These are phyloP conservation scores for Tenthredo amoena DNA, from an alignment of 2,888 invertebrate genomes.

Conservation along the genomic window DNA sequence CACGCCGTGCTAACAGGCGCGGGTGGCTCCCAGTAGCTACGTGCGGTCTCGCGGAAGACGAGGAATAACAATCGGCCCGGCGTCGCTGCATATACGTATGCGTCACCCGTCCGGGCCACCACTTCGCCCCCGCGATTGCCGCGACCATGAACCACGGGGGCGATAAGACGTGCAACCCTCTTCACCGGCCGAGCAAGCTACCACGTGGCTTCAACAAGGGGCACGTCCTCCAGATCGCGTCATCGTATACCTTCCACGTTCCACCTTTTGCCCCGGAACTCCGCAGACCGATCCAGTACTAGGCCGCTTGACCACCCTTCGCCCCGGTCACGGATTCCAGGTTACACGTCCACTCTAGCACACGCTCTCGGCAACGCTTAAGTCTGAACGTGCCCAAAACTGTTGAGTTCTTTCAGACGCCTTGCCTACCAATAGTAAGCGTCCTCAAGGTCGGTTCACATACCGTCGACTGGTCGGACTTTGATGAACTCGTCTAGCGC, in stretches of 20 bases:
- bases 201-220: conserved; percentile 65
- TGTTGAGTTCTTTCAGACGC: conserved; percentile 56
- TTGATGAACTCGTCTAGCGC: background rate
- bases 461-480: background rate
- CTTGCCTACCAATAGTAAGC: conserved; percentile 18
- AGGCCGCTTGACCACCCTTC: conserved; percentile 28
- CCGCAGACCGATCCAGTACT: conserved; percentile 21
- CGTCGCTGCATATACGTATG: conserved; percentile 62
- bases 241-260: conserved; percentile 63
- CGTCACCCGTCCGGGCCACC: conserved; percentile 50
- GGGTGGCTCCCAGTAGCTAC: conserved; percentile 59
- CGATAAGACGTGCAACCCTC: conserved; percentile 65
- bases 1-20: conserved; percentile 52
- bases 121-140: conserved; percentile 54
- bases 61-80: conserved; percentile 73
- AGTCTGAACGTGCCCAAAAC: conserved; percentile 53
- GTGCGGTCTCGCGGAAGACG: conserved; percentile 67
- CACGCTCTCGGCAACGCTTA: conserved; percentile 27
- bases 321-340: conserved; percentile 67
- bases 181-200: conserved; percentile 62
- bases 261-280: conserved; percentile 54
- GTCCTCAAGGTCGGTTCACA: conserved; percentile 15
- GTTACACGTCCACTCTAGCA: conserved; percentile 65
- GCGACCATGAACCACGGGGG: conserved; percentile 62
- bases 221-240: conserved; percentile 67